Evolutionary conservation across 64 coral and sea anemone species (phyloP).

Genomic region (Porites australiensis): DNA sequence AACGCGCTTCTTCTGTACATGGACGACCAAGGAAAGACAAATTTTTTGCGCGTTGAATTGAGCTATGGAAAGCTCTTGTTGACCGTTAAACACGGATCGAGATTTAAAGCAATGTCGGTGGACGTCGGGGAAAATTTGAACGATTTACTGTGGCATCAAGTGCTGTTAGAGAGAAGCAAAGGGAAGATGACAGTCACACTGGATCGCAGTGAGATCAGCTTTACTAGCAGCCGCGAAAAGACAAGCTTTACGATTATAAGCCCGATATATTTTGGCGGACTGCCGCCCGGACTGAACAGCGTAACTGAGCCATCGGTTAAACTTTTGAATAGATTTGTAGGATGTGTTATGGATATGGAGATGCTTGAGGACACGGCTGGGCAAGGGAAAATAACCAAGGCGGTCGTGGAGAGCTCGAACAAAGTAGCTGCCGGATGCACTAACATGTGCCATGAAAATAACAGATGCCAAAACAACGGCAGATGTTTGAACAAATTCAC

Average conservation of each 20-base stretch:
- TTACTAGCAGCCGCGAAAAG: not conserved
- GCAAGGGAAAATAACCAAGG: constrained; percentile 3
- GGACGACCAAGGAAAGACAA: constrained; percentile 27
- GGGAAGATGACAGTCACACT: not conserved
- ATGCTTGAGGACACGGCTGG: not conserved
- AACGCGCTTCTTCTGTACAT: constrained; percentile 34
- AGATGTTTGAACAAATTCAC: constrained; percentile 33
- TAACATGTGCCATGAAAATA: constrained; percentile 16
- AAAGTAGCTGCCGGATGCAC: not conserved
- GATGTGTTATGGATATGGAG: constrained; percentile 12
- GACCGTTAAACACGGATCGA: not conserved
- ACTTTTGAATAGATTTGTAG: not conserved
- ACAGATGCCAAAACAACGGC: not conserved
- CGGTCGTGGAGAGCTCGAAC: constrained; percentile 8
- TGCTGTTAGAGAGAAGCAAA: constrained; percentile 9
- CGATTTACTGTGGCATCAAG: constrained; percentile 33
- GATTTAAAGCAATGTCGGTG: constrained; percentile 10
- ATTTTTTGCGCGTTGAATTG: constrained; percentile 51
- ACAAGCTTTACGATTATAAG: not conserved
- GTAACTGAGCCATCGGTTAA: constrained; percentile 12
- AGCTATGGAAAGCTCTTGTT: not conserved
- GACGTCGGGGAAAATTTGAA: constrained; percentile 18
- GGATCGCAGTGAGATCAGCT: not conserved
- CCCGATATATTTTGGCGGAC: constrained; percentile 37
- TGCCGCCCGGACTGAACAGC: constrained; percentile 10